These are phyloP conservation scores for Seladonia tumulorum DNA, from an alignment of 2,888 invertebrate species.

Conservation along the genomic window DNA sequence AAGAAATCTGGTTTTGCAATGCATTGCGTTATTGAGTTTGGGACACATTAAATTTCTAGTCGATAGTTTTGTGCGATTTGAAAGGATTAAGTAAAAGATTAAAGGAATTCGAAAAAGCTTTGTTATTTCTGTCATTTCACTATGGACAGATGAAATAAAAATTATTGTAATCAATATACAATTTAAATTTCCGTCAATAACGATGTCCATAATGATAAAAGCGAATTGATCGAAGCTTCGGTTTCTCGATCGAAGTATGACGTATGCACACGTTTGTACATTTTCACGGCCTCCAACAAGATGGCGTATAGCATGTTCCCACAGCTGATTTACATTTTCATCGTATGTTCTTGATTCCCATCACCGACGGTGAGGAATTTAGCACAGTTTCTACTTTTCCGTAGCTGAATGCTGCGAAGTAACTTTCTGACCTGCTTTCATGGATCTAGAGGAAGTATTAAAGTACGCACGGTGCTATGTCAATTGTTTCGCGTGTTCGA, in stretches of 20 bases:
- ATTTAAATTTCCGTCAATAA: too few species aligned
- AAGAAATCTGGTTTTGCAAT: too few species aligned
- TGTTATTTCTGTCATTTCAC: too few species aligned
- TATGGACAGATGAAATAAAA: too few species aligned
- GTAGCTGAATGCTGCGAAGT: not conserved
- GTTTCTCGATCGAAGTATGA: not conserved
- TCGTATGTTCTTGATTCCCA: not conserved
- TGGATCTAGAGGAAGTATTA: slow-evolving; percentile 2
- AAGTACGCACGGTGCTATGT: not conserved
- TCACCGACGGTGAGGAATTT: not conserved
- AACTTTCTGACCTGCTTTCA: not conserved
- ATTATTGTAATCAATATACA: too few species aligned
- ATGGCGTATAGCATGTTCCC: not conserved
- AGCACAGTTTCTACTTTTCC: slow-evolving; percentile 2
- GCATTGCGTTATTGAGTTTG: too few species aligned
- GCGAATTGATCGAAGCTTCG: too few species aligned
- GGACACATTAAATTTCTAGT: too few species aligned
- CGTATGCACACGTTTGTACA: not conserved
- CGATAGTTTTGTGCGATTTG: too few species aligned
- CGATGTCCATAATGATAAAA: too few species aligned
- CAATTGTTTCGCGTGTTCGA: not conserved
- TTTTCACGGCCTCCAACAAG: not conserved
- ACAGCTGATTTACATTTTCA: slow-evolving; percentile 7
- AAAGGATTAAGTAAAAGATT: too few species aligned
- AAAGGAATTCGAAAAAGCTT: too few species aligned